phyloP scores from a whole-genome alignment of 2,888 invertebrate genomes.

The Ophion slaviceki region DNA sequence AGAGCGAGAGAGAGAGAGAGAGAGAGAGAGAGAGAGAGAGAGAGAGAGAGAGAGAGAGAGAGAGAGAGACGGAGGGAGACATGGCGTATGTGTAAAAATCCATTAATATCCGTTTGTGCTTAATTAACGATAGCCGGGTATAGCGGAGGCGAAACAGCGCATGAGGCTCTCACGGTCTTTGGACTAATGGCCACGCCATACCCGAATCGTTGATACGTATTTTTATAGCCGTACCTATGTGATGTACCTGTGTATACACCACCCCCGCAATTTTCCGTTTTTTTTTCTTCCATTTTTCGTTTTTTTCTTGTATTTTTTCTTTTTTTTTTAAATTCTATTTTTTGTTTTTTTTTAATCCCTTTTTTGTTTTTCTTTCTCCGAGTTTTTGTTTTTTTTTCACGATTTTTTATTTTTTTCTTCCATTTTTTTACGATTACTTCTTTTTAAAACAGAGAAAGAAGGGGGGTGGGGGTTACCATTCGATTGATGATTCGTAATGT shows the following conservation, averaged over 20 bases:
- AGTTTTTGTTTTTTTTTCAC: background rate
- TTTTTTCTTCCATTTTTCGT: background rate
- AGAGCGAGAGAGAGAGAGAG: constrained; percentile 39
- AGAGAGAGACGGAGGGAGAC: constrained; percentile 34
- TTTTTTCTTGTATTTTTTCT: background rate
- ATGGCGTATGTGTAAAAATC: constrained; percentile 82
- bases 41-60: constrained; percentile 29
- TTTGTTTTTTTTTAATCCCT: background rate
- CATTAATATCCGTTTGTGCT: constrained; percentile 84
- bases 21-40: constrained; percentile 29
- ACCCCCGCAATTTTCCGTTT: constrained; percentile 62
- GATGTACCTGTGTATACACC: background rate
- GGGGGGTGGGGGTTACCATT: too few species aligned
- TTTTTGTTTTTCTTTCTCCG: background rate
- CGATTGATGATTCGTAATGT: too few species aligned
- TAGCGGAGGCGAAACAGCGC: constrained; percentile 63
- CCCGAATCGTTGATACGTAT: constrained; percentile 80
- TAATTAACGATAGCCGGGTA: constrained; percentile 82
- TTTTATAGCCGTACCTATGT: constrained; percentile 73
- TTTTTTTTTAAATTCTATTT: background rate
- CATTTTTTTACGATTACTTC: too few species aligned
- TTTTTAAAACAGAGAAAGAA: too few species aligned
- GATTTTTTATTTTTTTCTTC: background rate
- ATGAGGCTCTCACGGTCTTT: constrained; percentile 76
- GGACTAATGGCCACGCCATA: constrained; percentile 82